Conservation (phyloP, 2,797 vertebrate species). For the Hypotaenidia okinawae region DNA sequence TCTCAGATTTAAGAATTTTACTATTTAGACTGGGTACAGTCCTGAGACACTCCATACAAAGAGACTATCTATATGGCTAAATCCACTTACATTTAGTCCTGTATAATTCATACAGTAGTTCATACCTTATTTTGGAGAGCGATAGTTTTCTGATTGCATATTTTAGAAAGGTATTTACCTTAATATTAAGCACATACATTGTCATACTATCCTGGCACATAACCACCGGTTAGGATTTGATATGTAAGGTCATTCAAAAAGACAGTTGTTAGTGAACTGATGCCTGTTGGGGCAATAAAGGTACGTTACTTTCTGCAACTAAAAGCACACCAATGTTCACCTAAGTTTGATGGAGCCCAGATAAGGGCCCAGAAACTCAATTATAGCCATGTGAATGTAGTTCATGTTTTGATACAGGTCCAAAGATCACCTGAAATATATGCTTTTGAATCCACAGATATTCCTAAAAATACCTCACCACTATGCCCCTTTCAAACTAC, state of each 20-base stretch:
- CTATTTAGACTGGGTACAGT: not conserved
- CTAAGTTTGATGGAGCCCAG: not conserved
- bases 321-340: not conserved
- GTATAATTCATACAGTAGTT: not conserved
- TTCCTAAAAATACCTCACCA: not conserved
- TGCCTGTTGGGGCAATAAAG: not conserved
- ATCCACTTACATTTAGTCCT: not conserved
- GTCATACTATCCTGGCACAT: not conserved
- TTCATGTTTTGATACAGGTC: not conserved
- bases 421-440: not conserved
- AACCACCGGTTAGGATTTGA: not conserved
- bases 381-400: not conserved
- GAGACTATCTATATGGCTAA: not conserved
- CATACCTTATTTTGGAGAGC: not conserved
- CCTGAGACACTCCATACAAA: not conserved
- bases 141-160: not conserved
- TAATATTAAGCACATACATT: not conserved
- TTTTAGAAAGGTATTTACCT: not conserved
- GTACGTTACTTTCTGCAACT: not conserved
- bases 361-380: not conserved
- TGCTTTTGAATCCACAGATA: not conserved
- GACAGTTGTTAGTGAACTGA: not conserved
- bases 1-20: not conserved
- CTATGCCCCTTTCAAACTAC: not conserved
- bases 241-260: not conserved